phyloP scores from a whole-genome alignment of 92 coral and sea anemone species.

The Epizoanthus fatuus region DNA sequence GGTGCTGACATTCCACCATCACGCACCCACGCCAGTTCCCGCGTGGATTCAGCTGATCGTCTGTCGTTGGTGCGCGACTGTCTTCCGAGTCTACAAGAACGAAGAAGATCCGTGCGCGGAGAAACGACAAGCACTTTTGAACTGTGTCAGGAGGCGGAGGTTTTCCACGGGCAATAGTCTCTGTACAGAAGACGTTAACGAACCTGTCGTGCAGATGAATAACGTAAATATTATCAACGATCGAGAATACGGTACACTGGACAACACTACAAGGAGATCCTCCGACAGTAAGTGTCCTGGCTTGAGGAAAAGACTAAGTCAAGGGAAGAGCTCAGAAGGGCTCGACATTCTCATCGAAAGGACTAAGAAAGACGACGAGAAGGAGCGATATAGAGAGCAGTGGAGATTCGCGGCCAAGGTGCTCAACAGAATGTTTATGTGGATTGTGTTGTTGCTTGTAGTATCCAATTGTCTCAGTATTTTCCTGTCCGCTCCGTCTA shows the following conservation, averaged over 20 bases:
- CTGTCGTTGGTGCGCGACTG: constrained; percentile 83
- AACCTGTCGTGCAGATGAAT: constrained; percentile 56
- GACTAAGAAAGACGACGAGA: constrained; percentile 83
- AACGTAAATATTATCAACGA: constrained; percentile 44
- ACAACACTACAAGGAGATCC: constrained; percentile 49
- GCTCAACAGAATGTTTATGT: constrained; percentile 86
- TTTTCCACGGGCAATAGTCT: constrained; percentile 69
- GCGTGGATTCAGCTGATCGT: constrained; percentile 88
- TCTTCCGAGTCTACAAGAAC: constrained; percentile 68
- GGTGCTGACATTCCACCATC: constrained; percentile 89
- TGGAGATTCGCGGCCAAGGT: constrained; percentile 93
- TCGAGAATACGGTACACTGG: constrained; percentile 43
- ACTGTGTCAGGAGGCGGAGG: constrained; percentile 53
- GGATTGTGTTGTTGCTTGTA: constrained; percentile 80
- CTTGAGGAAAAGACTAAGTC: constrained; percentile 58
- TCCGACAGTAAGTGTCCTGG: constrained; percentile 36
- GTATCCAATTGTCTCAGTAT: constrained; percentile 84
- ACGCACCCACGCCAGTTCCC: constrained; percentile 92
- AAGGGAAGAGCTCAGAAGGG: constrained; percentile 65
- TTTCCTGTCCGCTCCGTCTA: constrained; percentile 76
- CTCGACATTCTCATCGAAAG: constrained; percentile 82
- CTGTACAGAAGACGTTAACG: constrained; percentile 63
- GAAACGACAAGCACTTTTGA: constrained; percentile 1
- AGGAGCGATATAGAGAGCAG: constrained; percentile 74
- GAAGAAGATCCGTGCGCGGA: constrained; percentile 32